These are phyloP conservation scores for Euthynnus affinis DNA, from an alignment of 2,797 vertebrate species.

Conservation along the genomic window DNA sequence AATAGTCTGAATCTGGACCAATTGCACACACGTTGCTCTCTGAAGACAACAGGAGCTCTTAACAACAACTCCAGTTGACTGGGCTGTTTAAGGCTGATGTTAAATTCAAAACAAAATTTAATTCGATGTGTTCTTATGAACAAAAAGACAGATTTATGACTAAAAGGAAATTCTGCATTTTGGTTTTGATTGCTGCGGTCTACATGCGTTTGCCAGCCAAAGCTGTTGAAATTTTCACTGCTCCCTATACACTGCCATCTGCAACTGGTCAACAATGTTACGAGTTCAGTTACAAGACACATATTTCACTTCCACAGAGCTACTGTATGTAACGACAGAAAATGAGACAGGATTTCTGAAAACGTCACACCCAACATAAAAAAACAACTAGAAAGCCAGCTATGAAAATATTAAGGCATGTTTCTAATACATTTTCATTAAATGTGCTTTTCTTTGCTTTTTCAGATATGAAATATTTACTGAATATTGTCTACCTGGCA, in stretches of 20 bases:
- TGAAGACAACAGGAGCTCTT: background rate
- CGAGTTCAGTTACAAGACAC: constrained; percentile 1
- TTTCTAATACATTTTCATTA: no score
- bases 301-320: background rate
- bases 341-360: background rate
- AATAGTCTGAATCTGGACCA: background rate
- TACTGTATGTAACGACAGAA: background rate
- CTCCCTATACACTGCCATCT: constrained; percentile 24
- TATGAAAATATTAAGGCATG: no score
- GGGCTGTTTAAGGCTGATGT: constrained; percentile 5
- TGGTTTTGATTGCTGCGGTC: constrained; percentile 46
- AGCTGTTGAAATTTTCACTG: constrained; percentile 27
- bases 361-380: background rate
- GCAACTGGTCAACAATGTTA: constrained; percentile 27
- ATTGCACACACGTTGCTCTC: background rate
- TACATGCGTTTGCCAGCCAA: constrained; percentile 27
- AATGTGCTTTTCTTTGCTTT: background rate
- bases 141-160: constrained; percentile 46
- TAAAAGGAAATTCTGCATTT: constrained; percentile 27
- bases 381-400: background rate
- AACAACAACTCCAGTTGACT: constrained; percentile 8
- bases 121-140: constrained; percentile 33
- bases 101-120: background rate
- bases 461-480: no score
- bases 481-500: background rate